A percentile compares a stretch with the other conserved stretches of the same genome.
Conservation (phyloP, 1,140 invertebrate species). For the Eurosta solidaginis region DNA sequence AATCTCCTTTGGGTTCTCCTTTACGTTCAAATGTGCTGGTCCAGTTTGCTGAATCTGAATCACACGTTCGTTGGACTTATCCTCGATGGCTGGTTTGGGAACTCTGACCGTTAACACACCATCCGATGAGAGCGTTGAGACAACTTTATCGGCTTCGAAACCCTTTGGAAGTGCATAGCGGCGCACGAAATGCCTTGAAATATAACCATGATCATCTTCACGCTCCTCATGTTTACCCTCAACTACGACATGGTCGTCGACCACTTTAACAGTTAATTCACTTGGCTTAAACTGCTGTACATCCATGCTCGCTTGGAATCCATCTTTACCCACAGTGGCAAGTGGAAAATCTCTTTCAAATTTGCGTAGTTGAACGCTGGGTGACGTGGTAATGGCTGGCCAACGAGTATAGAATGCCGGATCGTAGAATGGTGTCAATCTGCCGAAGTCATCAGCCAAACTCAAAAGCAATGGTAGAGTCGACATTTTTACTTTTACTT, state of each 20-base stretch:
- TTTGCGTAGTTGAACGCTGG: slow-evolving; percentile 25
- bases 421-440: slow-evolving; percentile 29
- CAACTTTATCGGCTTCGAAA: slow-evolving; percentile 67
- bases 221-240: slow-evolving; percentile 80
- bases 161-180: slow-evolving; percentile 73
- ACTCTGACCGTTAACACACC: slow-evolving; percentile 73
- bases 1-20: slow-evolving; percentile 47
- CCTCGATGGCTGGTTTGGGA: slow-evolving; percentile 61
- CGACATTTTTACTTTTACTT: slow-evolving; percentile 42
- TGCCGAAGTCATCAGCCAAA: slow-evolving; percentile 49
- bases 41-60: slow-evolving; percentile 61
- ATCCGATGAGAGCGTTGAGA: slow-evolving; percentile 73
- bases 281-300: slow-evolving; percentile 84
- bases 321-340: slow-evolving; percentile 62
- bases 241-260: slow-evolving; percentile 71
- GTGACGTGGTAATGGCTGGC: not conserved
- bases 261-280: slow-evolving; percentile 81
- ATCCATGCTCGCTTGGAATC: slow-evolving; percentile 75
- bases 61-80: slow-evolving; percentile 57
- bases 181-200: slow-evolving; percentile 74
- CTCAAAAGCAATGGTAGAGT: slow-evolving; percentile 49
- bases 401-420: not conserved
- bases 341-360: slow-evolving; percentile 10
- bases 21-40: slow-evolving; percentile 56
- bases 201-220: slow-evolving; percentile 73